Base-by-base conservation (phyloP, 2,113 vertebrate genomes). In the Nerophis ophidion region DNA sequence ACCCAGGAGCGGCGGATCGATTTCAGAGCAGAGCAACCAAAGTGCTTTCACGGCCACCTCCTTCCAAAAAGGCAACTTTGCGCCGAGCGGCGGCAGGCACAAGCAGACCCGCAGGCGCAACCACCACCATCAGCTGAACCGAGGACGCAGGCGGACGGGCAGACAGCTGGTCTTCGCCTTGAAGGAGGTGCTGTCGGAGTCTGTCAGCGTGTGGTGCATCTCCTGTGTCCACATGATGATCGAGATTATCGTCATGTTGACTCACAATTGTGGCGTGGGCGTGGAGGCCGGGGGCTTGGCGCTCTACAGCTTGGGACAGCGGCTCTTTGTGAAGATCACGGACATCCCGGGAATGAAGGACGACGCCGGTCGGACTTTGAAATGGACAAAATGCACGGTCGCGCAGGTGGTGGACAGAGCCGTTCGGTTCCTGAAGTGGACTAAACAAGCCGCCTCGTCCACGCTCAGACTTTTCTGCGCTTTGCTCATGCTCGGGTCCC, bases 141-240 rank as follows among this genome's bases (percentile, higher is more conserved):
- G 86, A 11, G 57, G 84, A 54, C 76, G 81, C 53, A 72, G 86
- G 70, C 65, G 74, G 33, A 81, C 80, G 0, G 85, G 88, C 26
- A 84, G 81, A 47, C 88, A 89, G 61, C 67, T 89, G 3, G 7
- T 82, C 54, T 61, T 71, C 2, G 77, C 84, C 10, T 84, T 90
- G 38, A 83, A 89, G 48, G 92, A 91, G 69, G 91, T 87, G 50
- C 69, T 89, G 45, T 90, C 91, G 0, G 91, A 89, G 60, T 83
- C 84, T 2, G 54, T 91, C 33, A 88, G 87, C 52, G 86, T 92
- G 60, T 94, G 93, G 84, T 93, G 91, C 74, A 80, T 93, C 55
- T 90, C 91, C 53, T 92, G 91, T 59, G 73, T 94, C 60, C 90
- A 87, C 77, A 88, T 92, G 84, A 77, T 96, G 72, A 92, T 94